These are phyloP conservation scores for Helogale parvula DNA, from an alignment of 2,113 vertebrate genomes.

Conservation along the genomic window DNA sequence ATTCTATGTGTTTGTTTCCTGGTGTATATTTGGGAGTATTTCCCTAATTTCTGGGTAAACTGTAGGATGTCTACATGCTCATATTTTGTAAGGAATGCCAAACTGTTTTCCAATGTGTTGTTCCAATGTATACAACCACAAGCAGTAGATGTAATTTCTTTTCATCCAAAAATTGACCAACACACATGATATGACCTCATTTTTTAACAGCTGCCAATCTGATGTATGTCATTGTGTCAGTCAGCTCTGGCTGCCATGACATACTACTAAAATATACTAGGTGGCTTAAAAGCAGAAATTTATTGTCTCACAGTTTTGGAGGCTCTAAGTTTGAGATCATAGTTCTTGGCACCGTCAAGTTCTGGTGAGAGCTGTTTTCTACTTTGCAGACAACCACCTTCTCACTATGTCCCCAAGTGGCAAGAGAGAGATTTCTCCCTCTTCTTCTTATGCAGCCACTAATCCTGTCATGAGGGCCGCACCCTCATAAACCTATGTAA, in stretches of 20 bases:
- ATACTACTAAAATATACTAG: neutral
- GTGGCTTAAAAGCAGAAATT: neutral
- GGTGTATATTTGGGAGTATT: neutral
- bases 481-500: neutral
- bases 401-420: neutral
- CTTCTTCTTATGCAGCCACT: neutral
- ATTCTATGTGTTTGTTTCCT: neutral
- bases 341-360: neutral
- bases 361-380: neutral
- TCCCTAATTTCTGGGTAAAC: neutral
- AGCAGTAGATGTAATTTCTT: neutral
- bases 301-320: neutral
- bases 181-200: neutral
- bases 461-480: neutral
- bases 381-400: neutral
- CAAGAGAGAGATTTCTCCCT: neutral
- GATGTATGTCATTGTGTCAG: neutral
- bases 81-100: neutral
- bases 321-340: neutral
- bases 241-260: neutral
- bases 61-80: neutral
- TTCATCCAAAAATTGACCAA: neutral
- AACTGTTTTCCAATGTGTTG: neutral
- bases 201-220: neutral
- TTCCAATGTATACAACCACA: neutral